Base-by-base conservation (phyloP, 2,113 vertebrate species). In the Platichthys stellatus region DNA sequence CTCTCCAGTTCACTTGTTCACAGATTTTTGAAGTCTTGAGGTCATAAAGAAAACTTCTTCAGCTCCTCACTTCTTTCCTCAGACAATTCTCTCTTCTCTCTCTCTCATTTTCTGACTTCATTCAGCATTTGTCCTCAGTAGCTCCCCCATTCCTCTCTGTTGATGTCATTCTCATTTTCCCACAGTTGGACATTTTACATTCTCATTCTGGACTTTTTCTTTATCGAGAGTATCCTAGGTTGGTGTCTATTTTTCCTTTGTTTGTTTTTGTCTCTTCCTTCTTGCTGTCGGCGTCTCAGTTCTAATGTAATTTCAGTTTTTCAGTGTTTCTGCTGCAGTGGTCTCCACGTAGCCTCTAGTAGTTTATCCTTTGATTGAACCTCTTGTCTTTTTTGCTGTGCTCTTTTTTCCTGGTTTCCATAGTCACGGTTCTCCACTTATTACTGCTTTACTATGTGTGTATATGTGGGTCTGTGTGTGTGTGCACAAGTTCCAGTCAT, bases 21-120 rank as follows among this genome's bases (percentile, higher is more conserved):
- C 71, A 80, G 74, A 77, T 62, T 76, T 86, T 62, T 88, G 63
- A 85, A 86, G 83, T 86, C 82, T 85, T 76, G 71, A 84, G 88
- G 86, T 88, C 74, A 89, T 84, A 80, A 79, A 63, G 78, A 82
- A 86, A 90, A 89, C 77, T 74, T 85, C n/a, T 83, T 65, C 68
- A 69, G 14, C 68, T 81, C 23, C 24, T 76, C n/a, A 17, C 45
- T 35, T 71, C 70, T 69, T 53, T 72, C 59, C 69, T 70, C 62
- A 78, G 63, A 65, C 70, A 61, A 47, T 63, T 53, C 8, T 10
- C 2, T 56, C 23, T 40, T 24, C 49, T 15, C 51, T 15, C 13
- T 20, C 49, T 35, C 51, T 24, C 53, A 11, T 2, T 49, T 40
- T 62, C 63, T 72, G n/a, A 18, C 63, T 74, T 78, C 63, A 51